A percentile compares a stretch with the other conserved stretches of the same genome.
These are phyloP conservation scores for Callocephalon fimbriatum DNA, from an alignment of 2,113 vertebrate genomes.

Conservation along the genomic window DNA sequence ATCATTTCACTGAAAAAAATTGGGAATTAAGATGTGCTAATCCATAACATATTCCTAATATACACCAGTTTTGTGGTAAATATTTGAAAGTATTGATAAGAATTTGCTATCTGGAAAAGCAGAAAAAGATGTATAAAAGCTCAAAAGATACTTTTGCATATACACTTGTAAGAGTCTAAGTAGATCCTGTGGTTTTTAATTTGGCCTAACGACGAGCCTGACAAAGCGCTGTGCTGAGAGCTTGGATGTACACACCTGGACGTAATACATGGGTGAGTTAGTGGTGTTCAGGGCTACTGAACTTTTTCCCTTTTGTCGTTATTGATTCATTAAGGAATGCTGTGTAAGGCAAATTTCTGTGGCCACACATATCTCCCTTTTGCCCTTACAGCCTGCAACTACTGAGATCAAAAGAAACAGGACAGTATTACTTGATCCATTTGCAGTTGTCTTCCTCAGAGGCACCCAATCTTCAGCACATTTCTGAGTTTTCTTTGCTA, in stretches of 20 bases:
- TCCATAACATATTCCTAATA: not conserved
- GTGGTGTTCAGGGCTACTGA: not conserved
- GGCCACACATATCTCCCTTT: not conserved
- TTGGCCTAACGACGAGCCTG: not conserved
- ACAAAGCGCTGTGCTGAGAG: not conserved
- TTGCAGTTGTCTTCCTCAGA: not conserved
- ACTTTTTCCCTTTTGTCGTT: not conserved
- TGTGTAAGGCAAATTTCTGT: not conserved
- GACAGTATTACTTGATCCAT: not conserved
- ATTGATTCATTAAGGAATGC: not conserved
- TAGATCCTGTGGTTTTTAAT: not conserved
- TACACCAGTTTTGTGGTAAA: not conserved
- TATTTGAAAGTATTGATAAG: not conserved
- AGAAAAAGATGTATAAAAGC: not conserved
- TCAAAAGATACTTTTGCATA: not conserved
- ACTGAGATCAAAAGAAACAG: not conserved
- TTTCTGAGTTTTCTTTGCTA: not conserved
- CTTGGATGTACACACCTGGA: not conserved
- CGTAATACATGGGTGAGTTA: not conserved
- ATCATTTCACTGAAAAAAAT: not conserved
- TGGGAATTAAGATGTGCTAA: not conserved
- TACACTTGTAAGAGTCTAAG: not conserved
- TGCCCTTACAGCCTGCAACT: not conserved
- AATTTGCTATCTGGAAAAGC: not conserved
- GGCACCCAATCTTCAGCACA: not conserved